phyloP scores from a whole-genome alignment of 2,113 vertebrate species.

The Neoarius graeffei region DNA sequence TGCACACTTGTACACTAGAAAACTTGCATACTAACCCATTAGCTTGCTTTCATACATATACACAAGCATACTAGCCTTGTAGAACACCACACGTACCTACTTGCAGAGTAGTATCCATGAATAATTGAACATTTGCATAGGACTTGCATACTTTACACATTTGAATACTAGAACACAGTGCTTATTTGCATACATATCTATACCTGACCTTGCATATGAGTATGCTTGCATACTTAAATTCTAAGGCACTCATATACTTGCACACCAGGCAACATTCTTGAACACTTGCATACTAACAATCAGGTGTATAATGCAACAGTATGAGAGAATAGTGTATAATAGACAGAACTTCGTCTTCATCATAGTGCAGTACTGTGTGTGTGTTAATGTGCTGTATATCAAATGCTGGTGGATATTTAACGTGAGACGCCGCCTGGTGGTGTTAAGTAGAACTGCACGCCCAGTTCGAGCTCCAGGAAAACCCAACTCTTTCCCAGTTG shows the following conservation, averaged over 20 bases:
- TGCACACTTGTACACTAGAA: neutral
- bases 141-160: neutral
- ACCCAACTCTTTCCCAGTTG: neutral
- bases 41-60: neutral
- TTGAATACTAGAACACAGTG: neutral
- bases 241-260: neutral
- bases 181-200: neutral
- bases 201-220: neutral
- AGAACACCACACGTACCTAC: neutral
- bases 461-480: too few species aligned
- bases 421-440: slow-evolving; percentile 26
- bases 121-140: neutral
- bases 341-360: neutral
- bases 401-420: neutral
- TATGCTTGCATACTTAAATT: neutral
- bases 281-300: neutral
- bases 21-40: neutral
- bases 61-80: neutral
- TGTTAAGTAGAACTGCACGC: slow-evolving; percentile 12
- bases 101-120: neutral
- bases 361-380: neutral
- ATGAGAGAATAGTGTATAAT: neutral
- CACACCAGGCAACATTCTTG: neutral
- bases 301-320: neutral
- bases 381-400: too few species aligned